A percentile compares a stretch with the other conserved stretches of the same genome.
phyloP scores from a whole-genome alignment of 2,888 invertebrate species.

The Phyllotreta cruciferae region DNA sequence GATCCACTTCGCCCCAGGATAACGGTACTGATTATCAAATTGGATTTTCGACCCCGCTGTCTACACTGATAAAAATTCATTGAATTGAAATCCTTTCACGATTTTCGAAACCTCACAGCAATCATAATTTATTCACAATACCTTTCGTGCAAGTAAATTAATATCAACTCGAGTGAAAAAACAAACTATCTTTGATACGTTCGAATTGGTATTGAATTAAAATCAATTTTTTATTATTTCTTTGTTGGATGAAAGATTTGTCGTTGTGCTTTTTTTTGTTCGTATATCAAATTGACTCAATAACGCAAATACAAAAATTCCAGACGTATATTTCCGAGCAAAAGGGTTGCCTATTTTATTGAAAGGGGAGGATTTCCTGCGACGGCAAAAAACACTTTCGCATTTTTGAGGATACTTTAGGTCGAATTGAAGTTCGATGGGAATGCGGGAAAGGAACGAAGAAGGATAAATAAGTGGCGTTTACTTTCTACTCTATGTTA shows the following conservation, averaged over 20 bases:
- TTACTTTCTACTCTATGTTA: background rate
- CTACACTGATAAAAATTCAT: constrained; percentile 25
- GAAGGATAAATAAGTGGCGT: constrained; percentile 1
- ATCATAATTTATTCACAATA: background rate
- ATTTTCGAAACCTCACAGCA: background rate
- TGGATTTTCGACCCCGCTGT: constrained; percentile 30
- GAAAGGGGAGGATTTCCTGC: constrained; percentile 6
- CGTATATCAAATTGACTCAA: constrained; percentile 9
- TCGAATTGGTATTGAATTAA: too few species aligned
- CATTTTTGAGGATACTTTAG: constrained; percentile 11
- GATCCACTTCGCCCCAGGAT: constrained; percentile 30
- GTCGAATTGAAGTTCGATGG: constrained; percentile 10
- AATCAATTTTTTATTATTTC: background rate
- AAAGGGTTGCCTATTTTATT: constrained; percentile 17
- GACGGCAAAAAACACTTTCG: constrained; percentile 5
- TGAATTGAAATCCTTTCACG: constrained; percentile 2
- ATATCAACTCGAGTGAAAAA: background rate
- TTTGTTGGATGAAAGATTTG: background rate
- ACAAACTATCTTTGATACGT: too few species aligned
- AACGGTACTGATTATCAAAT: constrained; percentile 34
- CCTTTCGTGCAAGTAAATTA: background rate
- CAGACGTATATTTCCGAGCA: background rate
- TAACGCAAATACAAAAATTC: constrained; percentile 10
- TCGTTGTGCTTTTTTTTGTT: background rate
- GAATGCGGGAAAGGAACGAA: background rate